Conservation (phyloP, 2,888 invertebrate species). For the Erynnis tages region DNA sequence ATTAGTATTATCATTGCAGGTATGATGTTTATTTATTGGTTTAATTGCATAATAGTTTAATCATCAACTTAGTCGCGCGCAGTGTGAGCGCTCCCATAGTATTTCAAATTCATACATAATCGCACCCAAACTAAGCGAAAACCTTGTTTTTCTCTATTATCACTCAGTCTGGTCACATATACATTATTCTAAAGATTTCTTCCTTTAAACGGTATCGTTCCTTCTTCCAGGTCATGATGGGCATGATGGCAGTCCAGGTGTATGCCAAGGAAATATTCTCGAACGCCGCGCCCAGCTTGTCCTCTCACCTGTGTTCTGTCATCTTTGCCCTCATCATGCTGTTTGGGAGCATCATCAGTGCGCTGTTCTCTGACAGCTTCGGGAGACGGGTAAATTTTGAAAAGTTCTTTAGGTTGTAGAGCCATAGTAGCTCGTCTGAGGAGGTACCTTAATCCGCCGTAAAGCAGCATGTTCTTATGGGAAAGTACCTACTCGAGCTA, state of each 20-base stretch:
- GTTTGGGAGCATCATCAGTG: conserved; percentile 64
- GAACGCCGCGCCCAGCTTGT: conserved; percentile 71
- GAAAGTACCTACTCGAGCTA: no score
- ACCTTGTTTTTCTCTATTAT: no score
- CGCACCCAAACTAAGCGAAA: no score
- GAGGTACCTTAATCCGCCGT: no score
- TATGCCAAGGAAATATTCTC: conserved; percentile 78
- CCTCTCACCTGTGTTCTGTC: conserved; percentile 79
- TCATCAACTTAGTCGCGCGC: no score
- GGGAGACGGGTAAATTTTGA: conserved; percentile 76
- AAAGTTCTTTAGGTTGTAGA: no score
- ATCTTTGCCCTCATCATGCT: conserved; percentile 81
- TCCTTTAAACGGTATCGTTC: background rate
- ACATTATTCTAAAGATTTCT: no score
- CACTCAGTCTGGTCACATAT: no score
- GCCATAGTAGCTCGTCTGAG: no score
- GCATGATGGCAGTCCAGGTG: conserved; percentile 67
- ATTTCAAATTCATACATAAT: no score
- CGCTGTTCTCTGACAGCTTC: conserved; percentile 78
- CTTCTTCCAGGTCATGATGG: conserved; percentile 64
- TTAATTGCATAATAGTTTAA: background rate
- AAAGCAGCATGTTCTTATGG: no score
- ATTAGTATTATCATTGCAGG: conserved; percentile 53
- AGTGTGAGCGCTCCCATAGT: no score
- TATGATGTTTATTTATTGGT: conserved; percentile 30